Percentiles rank a stretch among this genome's conserved stretches.
Evolutionary conservation across 2,888 invertebrate species (phyloP).

Genomic region (Ganaspis brasiliensis): DNA sequence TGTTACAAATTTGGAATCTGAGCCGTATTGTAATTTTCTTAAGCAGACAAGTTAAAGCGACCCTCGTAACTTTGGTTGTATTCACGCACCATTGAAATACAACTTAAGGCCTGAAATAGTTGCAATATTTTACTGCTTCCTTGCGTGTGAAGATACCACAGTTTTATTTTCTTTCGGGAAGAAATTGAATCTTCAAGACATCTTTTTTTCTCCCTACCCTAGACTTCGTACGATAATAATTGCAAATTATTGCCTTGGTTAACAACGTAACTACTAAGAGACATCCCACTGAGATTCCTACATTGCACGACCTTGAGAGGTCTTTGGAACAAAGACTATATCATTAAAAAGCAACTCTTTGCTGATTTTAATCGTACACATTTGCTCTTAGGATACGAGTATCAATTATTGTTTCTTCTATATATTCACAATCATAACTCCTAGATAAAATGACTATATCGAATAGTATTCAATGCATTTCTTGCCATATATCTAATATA

Average conservation of each 20-base stretch:
- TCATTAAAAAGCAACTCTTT: conserved; percentile 31
- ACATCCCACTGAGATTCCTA: conserved; percentile 28
- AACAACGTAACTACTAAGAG: conserved; percentile 38
- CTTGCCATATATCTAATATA: too few relatives aligned
- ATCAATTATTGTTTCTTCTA: conserved; percentile 14
- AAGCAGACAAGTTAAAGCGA: neutral
- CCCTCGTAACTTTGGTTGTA: neutral
- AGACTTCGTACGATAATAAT: conserved; percentile 32
- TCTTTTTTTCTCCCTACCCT: conserved; percentile 7
- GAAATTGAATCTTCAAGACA: conserved; percentile 38
- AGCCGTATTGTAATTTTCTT: neutral
- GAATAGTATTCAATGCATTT: too few relatives aligned
- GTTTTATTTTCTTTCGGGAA: conserved; percentile 17
- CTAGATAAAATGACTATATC: conserved; percentile 7
- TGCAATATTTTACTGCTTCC: conserved; percentile 28
- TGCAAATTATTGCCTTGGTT: conserved; percentile 42
- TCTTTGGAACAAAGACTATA: conserved; percentile 35
- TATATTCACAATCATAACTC: neutral
- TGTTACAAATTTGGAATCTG: conserved; percentile 2
- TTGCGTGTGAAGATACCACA: conserved; percentile 24
- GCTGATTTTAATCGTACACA: conserved; percentile 34
- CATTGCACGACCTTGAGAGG: conserved; percentile 22
- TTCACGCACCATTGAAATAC: neutral
- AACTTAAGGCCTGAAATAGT: neutral
- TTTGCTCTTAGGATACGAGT: conserved; percentile 6